Percentiles rank a stretch among this genome's conserved stretches.
Conservation (phyloP, 2,113 vertebrate genomes). For the Peromyscus leucopus region DNA sequence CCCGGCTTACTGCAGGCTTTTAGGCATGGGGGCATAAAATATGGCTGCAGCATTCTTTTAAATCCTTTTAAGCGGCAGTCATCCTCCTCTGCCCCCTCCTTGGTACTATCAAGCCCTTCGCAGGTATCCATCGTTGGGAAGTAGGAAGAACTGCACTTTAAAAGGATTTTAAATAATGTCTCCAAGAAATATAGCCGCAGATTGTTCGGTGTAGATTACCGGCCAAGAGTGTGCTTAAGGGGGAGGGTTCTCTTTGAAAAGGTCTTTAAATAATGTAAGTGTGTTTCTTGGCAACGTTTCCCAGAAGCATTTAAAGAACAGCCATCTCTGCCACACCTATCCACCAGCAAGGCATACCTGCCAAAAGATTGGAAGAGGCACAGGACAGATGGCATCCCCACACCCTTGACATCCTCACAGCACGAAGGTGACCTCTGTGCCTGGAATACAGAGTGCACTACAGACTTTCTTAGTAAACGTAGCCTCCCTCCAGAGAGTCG, state of each 20-base stretch:
- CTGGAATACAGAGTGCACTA: not conserved
- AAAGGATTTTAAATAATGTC: constrained; percentile 84
- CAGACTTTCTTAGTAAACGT: not conserved
- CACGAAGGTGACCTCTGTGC: not conserved
- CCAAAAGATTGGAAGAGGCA: not conserved
- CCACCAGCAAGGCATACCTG: not conserved
- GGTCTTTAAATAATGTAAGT: constrained; percentile 82
- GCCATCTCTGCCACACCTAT: constrained; percentile 36
- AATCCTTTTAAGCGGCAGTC: constrained; percentile 83
- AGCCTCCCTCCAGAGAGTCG: not conserved
- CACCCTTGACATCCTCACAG: not conserved
- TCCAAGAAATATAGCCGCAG: constrained; percentile 79
- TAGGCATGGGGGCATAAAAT: constrained; percentile 69
- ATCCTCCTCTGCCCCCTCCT: not conserved
- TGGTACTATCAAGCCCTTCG: constrained; percentile 83
- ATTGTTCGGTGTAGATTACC: constrained; percentile 72
- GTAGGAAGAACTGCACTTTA: constrained; percentile 79
- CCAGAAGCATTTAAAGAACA: constrained; percentile 76
- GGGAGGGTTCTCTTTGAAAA: constrained; percentile 76
- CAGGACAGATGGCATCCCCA: accelerated
- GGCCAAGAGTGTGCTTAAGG: constrained; percentile 72
- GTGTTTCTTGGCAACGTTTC: constrained; percentile 77
- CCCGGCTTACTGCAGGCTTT: constrained; percentile 65
- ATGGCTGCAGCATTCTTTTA: constrained; percentile 76
- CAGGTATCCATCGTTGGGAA: constrained; percentile 80